Percentiles rank a stretch among this genome's conserved stretches.
Evolutionary conservation across 1,140 invertebrate genomes (phyloP).

Genomic region (Drosophila truncata): DNA sequence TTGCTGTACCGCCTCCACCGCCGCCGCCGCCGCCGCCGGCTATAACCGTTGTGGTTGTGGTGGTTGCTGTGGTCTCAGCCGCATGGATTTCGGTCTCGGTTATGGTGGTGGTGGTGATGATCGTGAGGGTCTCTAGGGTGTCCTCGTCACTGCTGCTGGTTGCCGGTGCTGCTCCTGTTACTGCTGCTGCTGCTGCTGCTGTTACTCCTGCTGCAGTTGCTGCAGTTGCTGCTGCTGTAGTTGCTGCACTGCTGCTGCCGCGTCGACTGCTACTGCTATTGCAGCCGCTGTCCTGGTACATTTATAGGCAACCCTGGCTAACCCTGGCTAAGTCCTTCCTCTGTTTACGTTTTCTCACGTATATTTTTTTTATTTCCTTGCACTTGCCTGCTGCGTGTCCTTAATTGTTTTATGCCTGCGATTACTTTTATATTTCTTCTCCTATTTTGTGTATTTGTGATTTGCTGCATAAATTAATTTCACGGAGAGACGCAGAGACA

Average conservation of each 20-base stretch:
- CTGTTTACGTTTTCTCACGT: conserved; percentile 1
- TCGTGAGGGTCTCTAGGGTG: conserved; percentile 59
- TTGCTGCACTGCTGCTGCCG: conserved; percentile 67
- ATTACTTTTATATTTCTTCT: conserved; percentile 30
- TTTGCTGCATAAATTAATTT: conserved; percentile 64
- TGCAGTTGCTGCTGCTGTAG: conserved; percentile 58
- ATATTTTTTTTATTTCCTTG: not conserved
- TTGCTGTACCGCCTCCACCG: conserved; percentile 32
- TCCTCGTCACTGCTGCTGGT: conserved; percentile 51
- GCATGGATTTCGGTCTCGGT: conserved; percentile 59
- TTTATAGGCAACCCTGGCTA: conserved; percentile 77
- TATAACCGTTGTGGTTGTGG: conserved; percentile 53
- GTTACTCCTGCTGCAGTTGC: conserved; percentile 18
- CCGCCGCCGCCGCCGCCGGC: conserved; percentile 44
- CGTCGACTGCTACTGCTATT: conserved; percentile 83
- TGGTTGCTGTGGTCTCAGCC: conserved; percentile 45
- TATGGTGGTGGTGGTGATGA: conserved; percentile 70
- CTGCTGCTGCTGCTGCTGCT: conserved; percentile 35
- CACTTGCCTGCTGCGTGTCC: not conserved
- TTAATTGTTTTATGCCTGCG: conserved; percentile 44
- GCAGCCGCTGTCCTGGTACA: conserved; percentile 85
- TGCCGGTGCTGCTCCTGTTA: conserved; percentile 35
- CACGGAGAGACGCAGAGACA: not conserved
- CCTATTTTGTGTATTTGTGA: conserved; percentile 53
- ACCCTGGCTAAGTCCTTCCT: conserved; percentile 2